Base-by-base conservation (phyloP, 2,113 vertebrate species). In the Protobothrops mucrosquamatus region DNA sequence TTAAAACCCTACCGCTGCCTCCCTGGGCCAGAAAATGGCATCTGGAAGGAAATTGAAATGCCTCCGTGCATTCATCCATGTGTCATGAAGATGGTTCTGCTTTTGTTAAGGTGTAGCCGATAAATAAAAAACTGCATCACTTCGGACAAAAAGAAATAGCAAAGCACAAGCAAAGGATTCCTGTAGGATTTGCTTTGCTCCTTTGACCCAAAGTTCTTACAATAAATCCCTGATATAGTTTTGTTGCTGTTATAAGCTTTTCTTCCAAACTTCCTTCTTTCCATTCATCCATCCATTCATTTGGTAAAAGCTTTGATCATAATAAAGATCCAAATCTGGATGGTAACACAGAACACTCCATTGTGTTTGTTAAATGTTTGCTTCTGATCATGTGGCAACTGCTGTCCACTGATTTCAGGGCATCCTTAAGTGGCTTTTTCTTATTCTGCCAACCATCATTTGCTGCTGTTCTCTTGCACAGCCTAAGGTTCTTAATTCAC, bases 61-160 rank as follows among this genome's bases (percentile, higher is more conserved):
- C 95, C 86, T 96, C 87, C 81, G 91, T 94, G 93, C 3, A 95
- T 95, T 95, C 87, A 55, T 95, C 95, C 87, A 55, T 95, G 88
- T 74, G 87, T 59, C 86, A 93, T 64, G 93, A 87, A 59, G 92
- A 69, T 0, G 0, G 26, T 93, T 95, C 81, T 92, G 24, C 34
- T 81, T 81, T 81, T 81, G 7, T 43, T 81, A 22, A 39, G 34
- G 1, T 39, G 18, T 81, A 39, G 34, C 14, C 34, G 39, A 81
- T 74, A 81, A 39, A 81, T 81, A 74, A 81, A 81, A 81, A 81
- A 81, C 69, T 39, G 15, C 15, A 81, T 39, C 69, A 22, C 18
- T 81, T 81, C 6, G 20, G 34, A 81, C n/a, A 81, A 74, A 34
- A 34, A 88, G 24, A 24, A 34, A 46, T 14, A 52, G 26, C 59